Evolutionary conservation across 2,888 invertebrate species (phyloP).

Genomic region (Automeris io): DNA sequence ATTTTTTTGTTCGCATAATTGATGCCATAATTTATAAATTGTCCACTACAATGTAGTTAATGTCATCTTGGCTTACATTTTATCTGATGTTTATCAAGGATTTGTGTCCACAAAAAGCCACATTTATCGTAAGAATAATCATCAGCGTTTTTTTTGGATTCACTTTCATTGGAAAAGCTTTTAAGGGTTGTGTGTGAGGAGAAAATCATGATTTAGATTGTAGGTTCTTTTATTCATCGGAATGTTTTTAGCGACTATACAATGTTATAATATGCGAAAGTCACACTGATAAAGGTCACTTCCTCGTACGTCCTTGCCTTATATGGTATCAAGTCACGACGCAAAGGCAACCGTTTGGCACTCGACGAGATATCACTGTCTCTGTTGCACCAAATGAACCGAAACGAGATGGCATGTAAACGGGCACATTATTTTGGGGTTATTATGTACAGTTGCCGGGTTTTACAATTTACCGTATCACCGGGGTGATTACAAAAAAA

Average conservation of each 20-base stretch:
- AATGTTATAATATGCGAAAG: conserved; percentile 33
- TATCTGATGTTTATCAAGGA: no score
- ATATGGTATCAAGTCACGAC: conserved; percentile 45
- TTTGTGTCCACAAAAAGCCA: no score
- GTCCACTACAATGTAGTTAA: background rate
- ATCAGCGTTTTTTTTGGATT: no score
- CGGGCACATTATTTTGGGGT: conserved; percentile 2
- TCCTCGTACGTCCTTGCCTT: conserved; percentile 52
- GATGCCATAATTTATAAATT: background rate
- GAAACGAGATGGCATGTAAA: conserved; percentile 14
- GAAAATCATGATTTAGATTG: no score
- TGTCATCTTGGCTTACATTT: no score
- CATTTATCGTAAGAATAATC: no score
- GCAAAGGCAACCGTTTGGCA: conserved; percentile 23
- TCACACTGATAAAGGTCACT: conserved; percentile 36
- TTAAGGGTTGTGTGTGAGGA: no score
- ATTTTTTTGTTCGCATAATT: background rate
- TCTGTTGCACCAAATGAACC: conserved; percentile 17
- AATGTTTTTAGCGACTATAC: conserved; percentile 4
- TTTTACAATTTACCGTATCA: conserved; percentile 11
- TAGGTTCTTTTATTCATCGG: no score
- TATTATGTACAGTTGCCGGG: conserved; percentile 5
- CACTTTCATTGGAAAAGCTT: no score
- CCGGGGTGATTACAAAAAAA: conserved; percentile 7
- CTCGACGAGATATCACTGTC: conserved; percentile 17